Base-by-base conservation (phyloP, 2,797 vertebrate genomes). In the Poecilia velifera region DNA sequence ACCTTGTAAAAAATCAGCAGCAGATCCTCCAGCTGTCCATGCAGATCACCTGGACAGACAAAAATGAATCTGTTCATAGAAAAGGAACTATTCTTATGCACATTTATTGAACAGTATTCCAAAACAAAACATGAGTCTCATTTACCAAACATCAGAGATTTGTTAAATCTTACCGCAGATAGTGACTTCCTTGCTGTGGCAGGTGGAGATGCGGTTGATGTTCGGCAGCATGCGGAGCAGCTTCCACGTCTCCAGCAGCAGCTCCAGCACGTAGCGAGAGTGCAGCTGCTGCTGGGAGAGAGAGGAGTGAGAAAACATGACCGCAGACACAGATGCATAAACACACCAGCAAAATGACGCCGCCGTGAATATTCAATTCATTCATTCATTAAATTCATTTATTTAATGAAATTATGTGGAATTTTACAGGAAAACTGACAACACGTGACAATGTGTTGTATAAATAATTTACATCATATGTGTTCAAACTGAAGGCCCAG, bases 1-100 rank as follows among this genome's bases (percentile, higher is more conserved):
- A 99, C 98, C 97, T 99, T 99, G 89, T 99, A 97, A 94, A 99
- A 99, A 94, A 99, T 97, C 87, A 98, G 93, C 87, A 99, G 97
- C 90, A 99, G 93, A 86, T 99, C 98, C 80, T 97, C 97, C 93
- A 99, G 89, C 84, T 98, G 97, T 74, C 98, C 98, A 0, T 99
- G 98, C 83, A 99, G 93, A 90, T 99, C 98, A 82, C 98, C 98
- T 98, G 86, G 76, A 86, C 87, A 57, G 46, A 81, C 39, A 41
- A 70, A 43, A 70, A 43, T 6, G 3, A 43, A 41, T 13, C 41
- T n/a, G 22, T 25, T 70, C 22, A 43, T 13, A 13, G 20, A 68
- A 68, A 1, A 51, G 0, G 57, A 18, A 53, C 1, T 28, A 34
- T 36, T 0, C 10, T 28, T 7, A 53, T n/a, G 47, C 16, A 20